A percentile compares a stretch with the other conserved stretches of the same genome.
phyloP scores from a whole-genome alignment of 1,140 invertebrate genomes.

The Panagrolaimus sp. region DNA sequence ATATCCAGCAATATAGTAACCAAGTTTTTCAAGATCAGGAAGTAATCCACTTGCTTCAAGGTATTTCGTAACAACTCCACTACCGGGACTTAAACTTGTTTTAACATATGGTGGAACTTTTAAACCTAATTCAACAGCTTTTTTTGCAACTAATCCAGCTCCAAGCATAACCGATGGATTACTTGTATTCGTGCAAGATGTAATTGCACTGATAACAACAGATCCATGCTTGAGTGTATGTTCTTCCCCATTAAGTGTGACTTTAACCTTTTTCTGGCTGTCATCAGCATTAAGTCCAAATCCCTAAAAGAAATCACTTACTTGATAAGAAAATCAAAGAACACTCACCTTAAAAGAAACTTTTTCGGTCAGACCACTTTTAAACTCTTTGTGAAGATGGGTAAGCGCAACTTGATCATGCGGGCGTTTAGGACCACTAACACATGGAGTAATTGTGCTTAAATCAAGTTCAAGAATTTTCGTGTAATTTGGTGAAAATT shows the following conservation, averaged over 20 bases:
- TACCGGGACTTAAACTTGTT: slow-evolving; percentile 89
- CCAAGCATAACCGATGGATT: slow-evolving; percentile 96
- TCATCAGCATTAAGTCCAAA: slow-evolving; percentile 74
- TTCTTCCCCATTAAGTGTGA: slow-evolving; percentile 74
- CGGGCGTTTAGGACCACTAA: slow-evolving; percentile 91
- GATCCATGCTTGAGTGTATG: slow-evolving; percentile 83
- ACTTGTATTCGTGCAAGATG: slow-evolving; percentile 93
- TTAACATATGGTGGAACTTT: slow-evolving; percentile 86
- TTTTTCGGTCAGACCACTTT: slow-evolving; percentile 78
- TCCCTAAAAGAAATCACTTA: slow-evolving; percentile 63
- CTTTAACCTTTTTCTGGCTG: slow-evolving; percentile 66
- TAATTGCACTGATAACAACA: slow-evolving; percentile 93
- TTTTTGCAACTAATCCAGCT: slow-evolving; percentile 71
- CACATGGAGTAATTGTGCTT: slow-evolving; percentile 78
- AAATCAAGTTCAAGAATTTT: slow-evolving; percentile 77
- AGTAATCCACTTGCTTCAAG: slow-evolving; percentile 74
- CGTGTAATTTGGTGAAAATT: slow-evolving; percentile 79
- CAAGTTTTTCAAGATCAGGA: slow-evolving; percentile 75
- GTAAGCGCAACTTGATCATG: slow-evolving; percentile 86
- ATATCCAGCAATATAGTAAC: slow-evolving; percentile 90
- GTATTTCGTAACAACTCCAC: slow-evolving; percentile 95
- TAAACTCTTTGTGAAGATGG: slow-evolving; percentile 84
- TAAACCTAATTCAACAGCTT: slow-evolving; percentile 83
- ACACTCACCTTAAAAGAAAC: slow-evolving; percentile 62
- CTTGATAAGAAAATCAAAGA: not conserved